Evolutionary conservation across 2,797 vertebrate species (phyloP).

Genomic region (Pitangus sulphuratus): DNA sequence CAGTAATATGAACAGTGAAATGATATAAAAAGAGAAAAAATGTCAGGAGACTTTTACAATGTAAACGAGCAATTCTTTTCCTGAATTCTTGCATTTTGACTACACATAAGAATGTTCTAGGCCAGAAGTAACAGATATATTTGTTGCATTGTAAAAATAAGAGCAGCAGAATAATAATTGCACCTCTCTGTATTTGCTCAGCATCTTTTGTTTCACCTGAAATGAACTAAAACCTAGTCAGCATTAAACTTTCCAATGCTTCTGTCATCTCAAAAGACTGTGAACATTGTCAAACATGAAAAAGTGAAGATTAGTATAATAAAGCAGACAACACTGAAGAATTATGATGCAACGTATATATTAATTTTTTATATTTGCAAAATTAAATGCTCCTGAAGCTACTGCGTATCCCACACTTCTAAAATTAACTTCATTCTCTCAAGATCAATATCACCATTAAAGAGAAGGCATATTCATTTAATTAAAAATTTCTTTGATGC

Average conservation of each 20-base stretch:
- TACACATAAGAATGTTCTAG: background rate
- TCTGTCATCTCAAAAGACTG: background rate
- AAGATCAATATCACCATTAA: background rate
- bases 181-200: background rate
- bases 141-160: background rate
- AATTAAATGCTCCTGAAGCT: background rate
- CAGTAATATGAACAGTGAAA: conserved; percentile 90
- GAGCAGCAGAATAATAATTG: background rate
- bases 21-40: conserved; percentile 79
- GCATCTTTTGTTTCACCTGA: background rate
- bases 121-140: background rate
- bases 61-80: background rate
- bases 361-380: background rate
- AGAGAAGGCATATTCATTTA: background rate
- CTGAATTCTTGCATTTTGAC: background rate
- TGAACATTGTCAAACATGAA: background rate
- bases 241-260: background rate
- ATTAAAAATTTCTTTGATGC: background rate
- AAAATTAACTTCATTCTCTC: background rate
- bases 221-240: background rate
- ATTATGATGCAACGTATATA: background rate
- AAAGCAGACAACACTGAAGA: conserved; percentile 6
- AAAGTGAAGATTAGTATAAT: conserved; percentile 9
- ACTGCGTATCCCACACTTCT: background rate
- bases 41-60: background rate